A percentile compares a stretch with the other conserved stretches of the same genome.
Evolutionary conservation across 2,888 invertebrate species (phyloP).

Genomic region (Cosmorhoe ocellata): DNA sequence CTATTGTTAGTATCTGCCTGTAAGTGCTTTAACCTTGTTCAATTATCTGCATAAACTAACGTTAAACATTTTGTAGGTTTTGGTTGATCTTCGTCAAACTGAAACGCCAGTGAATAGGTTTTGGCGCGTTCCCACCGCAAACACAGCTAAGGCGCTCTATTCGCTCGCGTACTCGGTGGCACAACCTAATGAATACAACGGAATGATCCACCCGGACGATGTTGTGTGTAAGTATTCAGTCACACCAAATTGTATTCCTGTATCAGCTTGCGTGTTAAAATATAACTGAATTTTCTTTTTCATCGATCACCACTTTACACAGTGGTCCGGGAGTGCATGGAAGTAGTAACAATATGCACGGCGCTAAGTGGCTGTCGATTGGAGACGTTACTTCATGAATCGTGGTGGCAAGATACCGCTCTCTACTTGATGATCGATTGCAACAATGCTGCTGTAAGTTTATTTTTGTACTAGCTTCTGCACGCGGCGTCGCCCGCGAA

Average conservation of each 20-base stretch:
- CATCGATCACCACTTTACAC: conserved; percentile 35
- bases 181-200: conserved; percentile 55
- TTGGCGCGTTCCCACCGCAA: conserved; percentile 73
- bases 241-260: not conserved
- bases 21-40: conserved; percentile 9
- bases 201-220: conserved; percentile 85
- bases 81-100: conserved; percentile 59
- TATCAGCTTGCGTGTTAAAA: too few species aligned
- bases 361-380: conserved; percentile 94
- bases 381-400: conserved; percentile 90
- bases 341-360: conserved; percentile 94
- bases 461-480: too few species aligned
- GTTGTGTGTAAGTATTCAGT: conserved; percentile 73
- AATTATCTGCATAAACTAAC: not conserved
- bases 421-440: conserved; percentile 94
- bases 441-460: conserved; percentile 84
- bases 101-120: conserved; percentile 67
- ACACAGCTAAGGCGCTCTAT: conserved; percentile 72
- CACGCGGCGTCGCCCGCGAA: too few species aligned
- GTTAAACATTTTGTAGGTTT: conserved; percentile 50
- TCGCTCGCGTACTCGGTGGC: conserved; percentile 67
- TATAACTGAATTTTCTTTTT: not conserved
- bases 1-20: conserved; percentile 13
- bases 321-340: conserved; percentile 96
- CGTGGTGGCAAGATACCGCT: conserved; percentile 94